Conservation (phyloP, 2,888 invertebrate species). For the Drosophila fulvimacula region DNA sequence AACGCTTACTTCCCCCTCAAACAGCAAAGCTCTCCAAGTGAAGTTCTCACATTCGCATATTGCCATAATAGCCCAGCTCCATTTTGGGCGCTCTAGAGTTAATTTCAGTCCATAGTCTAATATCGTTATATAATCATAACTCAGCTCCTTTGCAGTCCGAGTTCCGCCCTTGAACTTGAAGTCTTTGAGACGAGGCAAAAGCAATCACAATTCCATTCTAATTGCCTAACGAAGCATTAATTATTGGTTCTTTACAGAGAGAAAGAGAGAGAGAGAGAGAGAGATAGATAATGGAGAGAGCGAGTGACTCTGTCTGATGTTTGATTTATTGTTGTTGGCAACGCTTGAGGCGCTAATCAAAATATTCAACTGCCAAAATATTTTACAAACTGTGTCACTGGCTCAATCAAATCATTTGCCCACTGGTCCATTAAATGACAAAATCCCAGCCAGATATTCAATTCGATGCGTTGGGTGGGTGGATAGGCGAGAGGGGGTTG, state of each 20-base stretch:
- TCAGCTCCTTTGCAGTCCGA: background rate
- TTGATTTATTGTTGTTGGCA: slow-evolving; percentile 60
- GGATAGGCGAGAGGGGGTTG: background rate
- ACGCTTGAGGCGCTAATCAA: slow-evolving; percentile 76
- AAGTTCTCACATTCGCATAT: background rate
- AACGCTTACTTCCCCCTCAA: background rate
- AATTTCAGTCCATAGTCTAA: background rate
- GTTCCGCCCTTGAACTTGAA: slow-evolving; percentile 25
- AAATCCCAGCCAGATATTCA: slow-evolving; percentile 52
- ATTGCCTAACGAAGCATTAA: slow-evolving; percentile 74
- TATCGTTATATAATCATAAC: background rate
- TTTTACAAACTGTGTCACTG: slow-evolving; percentile 74
- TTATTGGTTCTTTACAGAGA: slow-evolving; percentile 33
- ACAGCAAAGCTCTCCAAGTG: background rate
- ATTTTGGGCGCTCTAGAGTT: slow-evolving; percentile 1
- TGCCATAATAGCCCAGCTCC: background rate
- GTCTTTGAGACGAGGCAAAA: slow-evolving; percentile 42
- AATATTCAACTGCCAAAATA: slow-evolving; percentile 64
- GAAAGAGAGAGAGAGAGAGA: background rate
- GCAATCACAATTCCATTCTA: slow-evolving; percentile 65
- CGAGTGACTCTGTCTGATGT: slow-evolving; percentile 36
- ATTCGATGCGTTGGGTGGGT: background rate
- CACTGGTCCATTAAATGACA: slow-evolving; percentile 84
- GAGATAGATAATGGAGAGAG: background rate
- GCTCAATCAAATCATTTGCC: slow-evolving; percentile 81